Conservation (phyloP, 2,888 invertebrate genomes). For the Stenodema calcarata region DNA sequence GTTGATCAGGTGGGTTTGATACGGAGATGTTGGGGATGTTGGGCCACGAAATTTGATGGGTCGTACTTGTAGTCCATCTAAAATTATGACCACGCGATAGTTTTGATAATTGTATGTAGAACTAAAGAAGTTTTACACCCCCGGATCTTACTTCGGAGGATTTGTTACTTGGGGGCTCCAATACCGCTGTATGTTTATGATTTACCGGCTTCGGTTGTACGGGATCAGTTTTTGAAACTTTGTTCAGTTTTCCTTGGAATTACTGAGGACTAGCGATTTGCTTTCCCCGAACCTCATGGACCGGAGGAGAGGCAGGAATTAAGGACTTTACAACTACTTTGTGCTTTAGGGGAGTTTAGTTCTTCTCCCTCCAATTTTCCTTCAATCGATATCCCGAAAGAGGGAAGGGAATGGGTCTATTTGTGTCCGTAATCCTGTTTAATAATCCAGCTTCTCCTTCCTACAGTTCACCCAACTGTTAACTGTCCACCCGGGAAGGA, state of each 20-base stretch:
- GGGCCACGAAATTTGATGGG: too few relatives aligned
- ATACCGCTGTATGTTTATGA: constrained; percentile 19
- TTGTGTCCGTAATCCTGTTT: constrained; percentile 36
- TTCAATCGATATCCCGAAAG: constrained; percentile 33
- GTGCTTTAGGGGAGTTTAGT: constrained; percentile 37
- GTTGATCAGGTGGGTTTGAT: too few relatives aligned
- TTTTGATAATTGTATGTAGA: not conserved
- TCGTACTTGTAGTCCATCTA: too few relatives aligned
- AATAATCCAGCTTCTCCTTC: constrained; percentile 24
- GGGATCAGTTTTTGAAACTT: constrained; percentile 22
- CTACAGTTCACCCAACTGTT: not conserved
- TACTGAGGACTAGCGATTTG: not conserved
- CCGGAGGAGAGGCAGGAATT: not conserved
- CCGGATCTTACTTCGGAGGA: not conserved
- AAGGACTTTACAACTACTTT: constrained; percentile 46
- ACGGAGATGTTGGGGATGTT: too few relatives aligned
- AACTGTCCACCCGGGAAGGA: not conserved
- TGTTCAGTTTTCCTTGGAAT: constrained; percentile 21
- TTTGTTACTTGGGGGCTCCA: not conserved
- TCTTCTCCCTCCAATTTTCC: constrained; percentile 32
- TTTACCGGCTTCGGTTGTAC: not conserved
- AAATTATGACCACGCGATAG: too few relatives aligned
- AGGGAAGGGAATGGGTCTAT: constrained; percentile 13
- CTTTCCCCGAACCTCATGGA: not conserved
- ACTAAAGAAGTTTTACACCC: not conserved